Base-by-base conservation (phyloP, 2,797 vertebrate species). In the Microctenopoma lineatum region DNA sequence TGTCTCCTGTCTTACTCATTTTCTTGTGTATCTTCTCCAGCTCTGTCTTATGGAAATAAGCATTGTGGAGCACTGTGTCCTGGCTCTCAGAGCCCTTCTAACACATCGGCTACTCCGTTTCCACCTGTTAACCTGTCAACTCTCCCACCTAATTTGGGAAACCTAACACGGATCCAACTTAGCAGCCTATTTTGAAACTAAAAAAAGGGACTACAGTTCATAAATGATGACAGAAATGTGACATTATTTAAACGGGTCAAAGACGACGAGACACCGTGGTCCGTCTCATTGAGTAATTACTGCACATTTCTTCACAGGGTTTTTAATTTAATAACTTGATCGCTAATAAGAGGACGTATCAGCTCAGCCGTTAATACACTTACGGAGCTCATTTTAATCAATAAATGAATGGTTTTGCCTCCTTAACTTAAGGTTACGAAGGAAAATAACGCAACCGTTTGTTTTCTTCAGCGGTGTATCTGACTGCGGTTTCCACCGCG, bases 331-430 rank as follows among this genome's bases (percentile, higher is more conserved):
- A 15, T 32, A 48, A 61, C 45, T n/a, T 38, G 12, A 57, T 53
- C 56, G 25, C 29, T 56, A 3, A 59, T 53, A 70, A 62, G 62
- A 66, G 66, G 63, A 65, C 59, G 61, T 0, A 42, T 39, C 34
- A n/a, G 50, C 61, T 21, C 45, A 26, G 18, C 36, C 36, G 36
- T 38, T 38, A 38, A 12, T 38, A 38, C 9, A 38, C 2, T 29
- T 41, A 50, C 8, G 6, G 2, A 16, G 42, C 7, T 14, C 52
- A 44, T 44, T 44, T 16, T 4, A 16, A 1, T 42, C 2, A 11
- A 4, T 29, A 4, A 47, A 62, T n/a, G 0, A 27, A 51, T 1
- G 7, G 27, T 9, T 25, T 27, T 0, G 9, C 1, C 1, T n/a
- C 10, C 4, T 13, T 9, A 18, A 18, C 3, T 32, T 32, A 6